phyloP scores from a whole-genome alignment of 2,113 vertebrate genomes.

The Emydocephalus ijimae region DNA sequence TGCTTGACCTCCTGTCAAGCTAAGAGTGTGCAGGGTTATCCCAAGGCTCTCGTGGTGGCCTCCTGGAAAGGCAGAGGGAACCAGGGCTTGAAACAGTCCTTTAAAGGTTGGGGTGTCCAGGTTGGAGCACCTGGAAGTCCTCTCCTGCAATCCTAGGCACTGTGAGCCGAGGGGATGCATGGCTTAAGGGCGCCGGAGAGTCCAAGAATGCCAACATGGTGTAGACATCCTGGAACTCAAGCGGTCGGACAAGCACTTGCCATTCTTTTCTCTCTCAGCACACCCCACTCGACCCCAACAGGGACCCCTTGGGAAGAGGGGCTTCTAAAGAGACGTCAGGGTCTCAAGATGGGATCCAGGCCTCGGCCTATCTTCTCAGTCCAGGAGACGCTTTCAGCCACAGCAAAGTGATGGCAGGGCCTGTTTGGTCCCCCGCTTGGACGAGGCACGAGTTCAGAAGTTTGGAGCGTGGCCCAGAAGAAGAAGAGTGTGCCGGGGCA shows the following conservation, averaged over 20 bases:
- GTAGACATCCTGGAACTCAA: background rate
- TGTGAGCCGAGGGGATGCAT: background rate
- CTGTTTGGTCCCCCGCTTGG: background rate
- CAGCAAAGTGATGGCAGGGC: background rate
- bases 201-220: background rate
- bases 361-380: background rate
- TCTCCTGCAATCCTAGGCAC: background rate
- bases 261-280: background rate
- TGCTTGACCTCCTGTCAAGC: background rate
- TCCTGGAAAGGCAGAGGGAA: background rate
- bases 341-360: too few species aligned
- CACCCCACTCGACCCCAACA: too few species aligned
- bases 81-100: background rate
- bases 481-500: background rate
- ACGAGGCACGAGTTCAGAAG: background rate
- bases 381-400: background rate
- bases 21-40: background rate
- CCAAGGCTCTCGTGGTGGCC: background rate
- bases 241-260: background rate
- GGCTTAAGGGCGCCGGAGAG: background rate
- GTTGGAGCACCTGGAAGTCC: background rate
- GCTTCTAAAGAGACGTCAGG: background rate
- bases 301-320: background rate
- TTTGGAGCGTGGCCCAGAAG: background rate
- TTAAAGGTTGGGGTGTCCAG: background rate